Percentiles rank a stretch among this genome's conserved stretches.
These are phyloP conservation scores for Lasioglossum calceatum DNA, from an alignment of 2,888 invertebrate species.

Conservation along the genomic window DNA sequence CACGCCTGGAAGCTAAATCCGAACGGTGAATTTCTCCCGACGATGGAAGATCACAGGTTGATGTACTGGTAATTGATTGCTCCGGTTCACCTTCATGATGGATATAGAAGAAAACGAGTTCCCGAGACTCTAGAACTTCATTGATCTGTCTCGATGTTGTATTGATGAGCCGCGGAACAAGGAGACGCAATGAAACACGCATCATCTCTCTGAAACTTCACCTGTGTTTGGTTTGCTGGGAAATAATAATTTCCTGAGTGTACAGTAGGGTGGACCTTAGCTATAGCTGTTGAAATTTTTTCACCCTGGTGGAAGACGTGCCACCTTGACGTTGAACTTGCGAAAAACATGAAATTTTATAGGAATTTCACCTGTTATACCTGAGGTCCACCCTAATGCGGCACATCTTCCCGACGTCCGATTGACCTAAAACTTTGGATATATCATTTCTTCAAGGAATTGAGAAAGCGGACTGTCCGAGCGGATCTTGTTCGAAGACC, in stretches of 20 bases:
- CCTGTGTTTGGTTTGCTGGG: not conserved
- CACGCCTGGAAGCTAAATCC: constrained; percentile 5
- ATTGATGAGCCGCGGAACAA: not conserved
- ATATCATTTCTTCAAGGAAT: too few relatives aligned
- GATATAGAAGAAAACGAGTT: constrained; percentile 1
- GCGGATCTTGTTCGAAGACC: not conserved
- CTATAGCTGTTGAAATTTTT: too few relatives aligned
- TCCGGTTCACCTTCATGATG: constrained; percentile 1
- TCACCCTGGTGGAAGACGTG: too few relatives aligned
- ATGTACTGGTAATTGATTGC: constrained; percentile 12
- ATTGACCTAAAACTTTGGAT: too few relatives aligned
- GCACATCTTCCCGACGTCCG: too few relatives aligned
- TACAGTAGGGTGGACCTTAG: too few relatives aligned
- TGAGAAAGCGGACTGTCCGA: not conserved
- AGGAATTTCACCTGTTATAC: too few relatives aligned
- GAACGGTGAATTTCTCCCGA: not conserved
- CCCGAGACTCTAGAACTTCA: not conserved
- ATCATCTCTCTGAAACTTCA: too few relatives aligned
- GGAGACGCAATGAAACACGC: not conserved
- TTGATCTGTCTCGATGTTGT: constrained; percentile 8
- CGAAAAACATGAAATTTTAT: too few relatives aligned
- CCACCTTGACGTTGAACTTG: too few relatives aligned
- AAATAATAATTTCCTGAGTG: not conserved
- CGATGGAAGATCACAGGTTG: constrained; percentile 7
- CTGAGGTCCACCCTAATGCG: too few relatives aligned